Percentiles rank a stretch among this genome's conserved stretches.
Evolutionary conservation across 2,113 vertebrate genomes (phyloP).

Genomic region (Notechis scutatus): DNA sequence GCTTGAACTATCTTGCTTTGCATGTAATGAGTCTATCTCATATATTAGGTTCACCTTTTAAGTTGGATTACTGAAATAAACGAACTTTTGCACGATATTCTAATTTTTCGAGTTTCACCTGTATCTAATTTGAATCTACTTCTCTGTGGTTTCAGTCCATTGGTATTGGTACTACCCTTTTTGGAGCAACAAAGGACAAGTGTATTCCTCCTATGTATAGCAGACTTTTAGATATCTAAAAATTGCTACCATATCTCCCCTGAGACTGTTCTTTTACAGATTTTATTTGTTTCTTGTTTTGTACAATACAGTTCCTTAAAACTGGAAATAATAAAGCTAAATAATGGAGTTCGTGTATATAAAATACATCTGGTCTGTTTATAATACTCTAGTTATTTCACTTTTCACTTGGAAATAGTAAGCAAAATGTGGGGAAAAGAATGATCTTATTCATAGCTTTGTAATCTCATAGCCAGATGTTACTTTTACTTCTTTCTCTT

Average conservation of each 20-base stretch:
- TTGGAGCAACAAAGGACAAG: neutral
- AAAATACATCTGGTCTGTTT: neutral
- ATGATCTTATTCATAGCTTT: neutral
- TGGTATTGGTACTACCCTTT: neutral
- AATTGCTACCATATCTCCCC: neutral
- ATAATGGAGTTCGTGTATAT: neutral
- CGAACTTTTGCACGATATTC: too few species aligned
- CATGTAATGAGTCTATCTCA: too few species aligned
- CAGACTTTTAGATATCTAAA: neutral
- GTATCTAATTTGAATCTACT: neutral
- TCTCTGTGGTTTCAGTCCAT: neutral
- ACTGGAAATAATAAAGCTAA: neutral
- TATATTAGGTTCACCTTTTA: too few species aligned
- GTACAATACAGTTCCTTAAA: neutral
- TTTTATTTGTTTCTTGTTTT: neutral
- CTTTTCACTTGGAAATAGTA: neutral
- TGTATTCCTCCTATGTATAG: neutral
- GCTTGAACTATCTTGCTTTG: too few species aligned
- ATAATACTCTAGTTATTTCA: neutral
- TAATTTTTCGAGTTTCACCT: too few species aligned
- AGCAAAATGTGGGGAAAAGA: neutral
- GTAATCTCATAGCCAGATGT: neutral
- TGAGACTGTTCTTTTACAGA: neutral
- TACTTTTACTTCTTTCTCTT: neutral
- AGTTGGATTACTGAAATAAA: too few species aligned